Evolutionary conservation across 2,888 invertebrate species (phyloP).

Genomic region (Eudiplozoon nipponicum): DNA sequence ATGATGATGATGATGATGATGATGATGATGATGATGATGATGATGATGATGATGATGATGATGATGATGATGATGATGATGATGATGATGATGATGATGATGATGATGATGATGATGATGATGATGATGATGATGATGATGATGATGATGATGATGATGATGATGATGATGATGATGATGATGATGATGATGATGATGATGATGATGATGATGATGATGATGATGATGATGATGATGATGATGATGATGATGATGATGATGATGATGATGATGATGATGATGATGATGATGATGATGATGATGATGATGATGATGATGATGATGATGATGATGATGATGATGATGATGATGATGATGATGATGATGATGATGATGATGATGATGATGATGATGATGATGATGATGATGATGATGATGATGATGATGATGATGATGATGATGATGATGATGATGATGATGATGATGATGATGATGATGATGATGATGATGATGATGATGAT

Average conservation of each 20-base stretch:
- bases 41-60: neutral
- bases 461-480: neutral
- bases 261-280: neutral
- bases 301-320: neutral
- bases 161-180: neutral
- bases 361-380: neutral
- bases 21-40: neutral
- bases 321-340: neutral
- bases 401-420: neutral
- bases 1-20: neutral
- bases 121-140: neutral
- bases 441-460: neutral
- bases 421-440: neutral
- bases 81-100: neutral
- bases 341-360: neutral
- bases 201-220: neutral
- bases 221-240: neutral
- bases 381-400: neutral
- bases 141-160: neutral
- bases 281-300: neutral
- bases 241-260: neutral
- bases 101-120: neutral
- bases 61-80: neutral
- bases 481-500: neutral
- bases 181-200: neutral